Evolutionary conservation across 1,140 invertebrate genomes (phyloP).

Genomic region (Calosoma granatense): DNA sequence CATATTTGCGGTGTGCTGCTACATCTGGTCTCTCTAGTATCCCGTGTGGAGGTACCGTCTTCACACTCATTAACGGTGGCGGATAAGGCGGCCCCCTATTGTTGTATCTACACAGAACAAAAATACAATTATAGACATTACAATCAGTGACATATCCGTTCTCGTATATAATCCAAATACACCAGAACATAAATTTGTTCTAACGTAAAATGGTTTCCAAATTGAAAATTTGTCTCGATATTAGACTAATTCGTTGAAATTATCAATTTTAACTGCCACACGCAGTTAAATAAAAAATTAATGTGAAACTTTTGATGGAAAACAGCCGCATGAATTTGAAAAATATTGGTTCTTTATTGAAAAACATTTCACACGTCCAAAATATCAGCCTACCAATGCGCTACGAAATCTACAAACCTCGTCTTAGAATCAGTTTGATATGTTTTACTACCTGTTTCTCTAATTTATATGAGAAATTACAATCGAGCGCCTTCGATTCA

Average conservation of each 20-base stretch:
- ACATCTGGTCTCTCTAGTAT: neutral
- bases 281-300: neutral
- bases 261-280: no score
- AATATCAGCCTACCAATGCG: neutral
- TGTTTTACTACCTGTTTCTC: neutral
- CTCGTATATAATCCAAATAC: no score
- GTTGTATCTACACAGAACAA: conserved; percentile 9
- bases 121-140: neutral
- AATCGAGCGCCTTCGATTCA: no score
- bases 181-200: no score
- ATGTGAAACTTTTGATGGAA: neutral
- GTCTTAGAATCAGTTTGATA: neutral
- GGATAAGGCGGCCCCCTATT: conserved; percentile 18
- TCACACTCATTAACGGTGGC: conserved; percentile 12
- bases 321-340: neutral
- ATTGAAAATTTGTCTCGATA: no score
- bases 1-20: conserved; percentile 19
- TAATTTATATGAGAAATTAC: no score
- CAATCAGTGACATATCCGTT: no score
- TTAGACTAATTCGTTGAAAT: no score
- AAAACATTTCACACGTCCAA: neutral
- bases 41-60: neutral
- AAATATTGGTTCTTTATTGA: neutral
- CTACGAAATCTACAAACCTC: neutral
- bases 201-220: no score